phyloP scores from a whole-genome alignment of 2,797 vertebrate species.

The Microtus californicus region DNA sequence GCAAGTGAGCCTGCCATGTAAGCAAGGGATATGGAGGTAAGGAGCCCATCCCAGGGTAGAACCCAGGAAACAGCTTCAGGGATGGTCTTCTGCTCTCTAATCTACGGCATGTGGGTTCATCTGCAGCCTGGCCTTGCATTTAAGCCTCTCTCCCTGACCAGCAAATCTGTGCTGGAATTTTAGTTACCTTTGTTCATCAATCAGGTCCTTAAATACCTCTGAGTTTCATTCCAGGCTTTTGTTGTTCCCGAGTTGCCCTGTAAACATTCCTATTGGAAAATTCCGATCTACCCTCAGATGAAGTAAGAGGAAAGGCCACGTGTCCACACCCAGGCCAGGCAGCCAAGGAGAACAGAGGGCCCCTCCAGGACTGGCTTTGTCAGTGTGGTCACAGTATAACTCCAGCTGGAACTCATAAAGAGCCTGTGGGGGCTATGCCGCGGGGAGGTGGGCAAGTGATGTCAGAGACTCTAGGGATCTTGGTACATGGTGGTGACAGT shows the following conservation, averaged over 20 bases:
- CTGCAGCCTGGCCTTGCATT: background rate
- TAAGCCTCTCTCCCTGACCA: accelerated
- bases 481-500: too few relatives aligned
- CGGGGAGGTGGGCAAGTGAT: background rate
- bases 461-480: background rate
- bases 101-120: background rate
- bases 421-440: accelerated
- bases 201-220: background rate
- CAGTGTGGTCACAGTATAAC: accelerated
- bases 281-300: slow-evolving; percentile 61
- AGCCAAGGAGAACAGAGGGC: slow-evolving; percentile 53
- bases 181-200: background rate
- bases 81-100: background rate
- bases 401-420: background rate
- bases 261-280: slow-evolving; percentile 73
- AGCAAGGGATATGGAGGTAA: accelerated
- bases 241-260: slow-evolving; percentile 51
- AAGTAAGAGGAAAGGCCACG: slow-evolving; percentile 71
- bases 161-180: accelerated
- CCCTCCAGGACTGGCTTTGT: background rate
- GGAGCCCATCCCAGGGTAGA: accelerated
- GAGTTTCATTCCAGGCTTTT: slow-evolving; percentile 19
- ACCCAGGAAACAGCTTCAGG: background rate
- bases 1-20: background rate
- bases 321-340: slow-evolving; percentile 67